Percentiles rank a stretch among this genome's conserved stretches.
Conservation (phyloP, 2,888 invertebrate species). For the Nemotelus nigrinus region DNA sequence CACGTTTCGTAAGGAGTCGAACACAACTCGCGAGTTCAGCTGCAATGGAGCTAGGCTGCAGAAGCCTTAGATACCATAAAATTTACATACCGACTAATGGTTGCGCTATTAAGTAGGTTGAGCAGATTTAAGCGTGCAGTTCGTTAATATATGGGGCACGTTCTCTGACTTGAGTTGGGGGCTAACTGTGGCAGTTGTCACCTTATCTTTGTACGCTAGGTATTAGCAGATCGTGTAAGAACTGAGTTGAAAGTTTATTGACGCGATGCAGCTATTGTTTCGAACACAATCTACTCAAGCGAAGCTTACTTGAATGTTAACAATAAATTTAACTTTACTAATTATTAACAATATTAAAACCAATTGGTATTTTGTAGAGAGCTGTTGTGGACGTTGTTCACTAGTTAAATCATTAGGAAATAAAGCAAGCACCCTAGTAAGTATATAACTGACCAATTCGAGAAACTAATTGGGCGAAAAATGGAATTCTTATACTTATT, state of each 20-base stretch:
- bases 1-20: conserved; percentile 42
- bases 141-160: conserved; percentile 42
- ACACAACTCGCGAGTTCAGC: conserved; percentile 1
- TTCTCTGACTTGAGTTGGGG: conserved; percentile 15
- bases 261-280: too few species aligned
- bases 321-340: too few species aligned
- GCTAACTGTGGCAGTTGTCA: conserved; percentile 38
- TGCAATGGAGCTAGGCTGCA: not conserved
- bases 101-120: conserved; percentile 33
- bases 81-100: conserved; percentile 41
- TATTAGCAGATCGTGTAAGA: conserved; percentile 8
- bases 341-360: too few species aligned
- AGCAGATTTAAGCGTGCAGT: conserved; percentile 38
- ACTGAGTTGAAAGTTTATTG: not conserved
- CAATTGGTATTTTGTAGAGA: too few species aligned
- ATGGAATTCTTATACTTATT: too few species aligned
- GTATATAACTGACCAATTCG: too few species aligned
- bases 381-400: too few species aligned
- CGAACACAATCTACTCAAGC: too few species aligned
- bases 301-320: too few species aligned
- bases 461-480: too few species aligned
- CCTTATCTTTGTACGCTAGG: conserved; percentile 23
- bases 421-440: too few species aligned
- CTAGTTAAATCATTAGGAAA: too few species aligned
- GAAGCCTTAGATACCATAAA: conserved; percentile 23